Evolutionary conservation across 2,888 invertebrate genomes (phyloP), one percentile per base, ranked within the genome.

Genomic region (Cantharis rufa): DNA sequence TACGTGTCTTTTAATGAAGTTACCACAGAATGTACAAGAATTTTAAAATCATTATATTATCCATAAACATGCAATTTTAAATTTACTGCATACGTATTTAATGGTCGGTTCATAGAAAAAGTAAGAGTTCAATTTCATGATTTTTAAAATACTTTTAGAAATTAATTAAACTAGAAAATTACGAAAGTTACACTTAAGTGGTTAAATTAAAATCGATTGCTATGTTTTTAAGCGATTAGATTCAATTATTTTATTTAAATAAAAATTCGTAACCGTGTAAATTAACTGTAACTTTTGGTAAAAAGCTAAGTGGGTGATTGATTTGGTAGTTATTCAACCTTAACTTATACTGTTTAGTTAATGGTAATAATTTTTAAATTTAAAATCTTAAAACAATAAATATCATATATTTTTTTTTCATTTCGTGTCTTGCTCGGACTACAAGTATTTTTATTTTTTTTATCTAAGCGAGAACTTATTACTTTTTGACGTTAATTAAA

Each of bases 1-100:
- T 66, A 66, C 64, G 64, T 66, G 21, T 66, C 64, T 66, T 63
- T 63, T 18, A 66, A 66, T 66, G 64, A 66, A 66, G 64, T 66
- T 16, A 24, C 48, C 48, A 48, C 48, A 48, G 48, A 48, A 48
- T n/a, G 48, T 48, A 48, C 1, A 48, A 48, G 48, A 48, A 48
- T 48, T 48, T 48, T 48, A n/a, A 48, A 48, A 48, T 48, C 48
- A 48, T 48, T 48, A 48, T 48, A 48, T 48, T 48, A 48, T 48
- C 48, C 48, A 48, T 48, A 48, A 48, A 48, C 48, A 48, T 48
- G 48, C n/a, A 48, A 48, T 48, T 48, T 48, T 48, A 48, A 48
- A 48, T 48, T 48, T 48, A 48, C 48, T 48, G 48, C 48, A 48
- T 48, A 48, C n/a, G 48, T 48, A 48, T 48, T 48, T 48, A 48